Evolutionary conservation across 2,888 invertebrate species (phyloP).

Genomic region (Athalia rosae): DNA sequence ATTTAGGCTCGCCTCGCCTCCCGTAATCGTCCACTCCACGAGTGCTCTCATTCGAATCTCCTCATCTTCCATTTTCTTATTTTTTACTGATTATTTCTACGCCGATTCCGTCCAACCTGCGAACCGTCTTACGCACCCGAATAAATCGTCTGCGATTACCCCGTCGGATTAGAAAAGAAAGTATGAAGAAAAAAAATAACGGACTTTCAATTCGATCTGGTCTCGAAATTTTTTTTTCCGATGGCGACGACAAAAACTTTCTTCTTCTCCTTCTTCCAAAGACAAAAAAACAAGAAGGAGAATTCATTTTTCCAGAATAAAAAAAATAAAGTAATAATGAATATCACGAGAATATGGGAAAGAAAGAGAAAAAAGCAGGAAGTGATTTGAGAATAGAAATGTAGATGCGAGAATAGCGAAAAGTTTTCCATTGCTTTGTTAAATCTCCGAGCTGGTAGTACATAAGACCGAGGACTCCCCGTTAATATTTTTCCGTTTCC

Average conservation of each 20-base stretch:
- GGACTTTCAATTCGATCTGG: too few species aligned
- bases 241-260: too few species aligned
- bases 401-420: neutral
- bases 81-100: neutral
- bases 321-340: neutral
- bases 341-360: neutral
- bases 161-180: neutral
- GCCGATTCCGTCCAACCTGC: slow-evolving; percentile 13
- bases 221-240: too few species aligned
- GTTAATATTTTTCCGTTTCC: neutral
- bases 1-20: slow-evolving; percentile 17
- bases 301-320: neutral
- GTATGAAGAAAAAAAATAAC: too few species aligned
- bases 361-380: neutral
- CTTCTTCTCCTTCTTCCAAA: too few species aligned
- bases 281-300: neutral
- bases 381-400: neutral
- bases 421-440: slow-evolving; percentile 3
- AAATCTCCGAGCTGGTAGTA: neutral
- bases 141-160: slow-evolving; percentile 34
- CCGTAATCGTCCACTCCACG: slow-evolving; percentile 31
- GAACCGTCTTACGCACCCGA: slow-evolving; percentile 1
- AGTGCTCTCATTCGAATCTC: neutral
- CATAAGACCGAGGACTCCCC: neutral
- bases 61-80: neutral